Evolutionary conservation across 1,140 invertebrate genomes (phyloP).

Genomic region (Potamilus streckersoni): DNA sequence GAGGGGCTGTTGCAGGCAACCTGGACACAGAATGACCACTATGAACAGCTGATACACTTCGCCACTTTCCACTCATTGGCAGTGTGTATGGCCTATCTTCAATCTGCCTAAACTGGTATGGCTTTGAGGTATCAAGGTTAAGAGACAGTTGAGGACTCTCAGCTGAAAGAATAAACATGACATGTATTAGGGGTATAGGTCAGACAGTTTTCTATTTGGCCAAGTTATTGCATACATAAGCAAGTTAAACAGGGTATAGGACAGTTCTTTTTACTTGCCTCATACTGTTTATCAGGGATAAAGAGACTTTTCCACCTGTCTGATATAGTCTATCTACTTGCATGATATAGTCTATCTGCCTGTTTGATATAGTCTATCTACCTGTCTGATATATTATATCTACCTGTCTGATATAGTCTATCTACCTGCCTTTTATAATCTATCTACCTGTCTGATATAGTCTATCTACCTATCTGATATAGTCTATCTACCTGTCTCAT

Average conservation of each 20-base stretch:
- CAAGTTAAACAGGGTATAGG: background rate
- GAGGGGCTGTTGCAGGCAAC: slow-evolving; percentile 14
- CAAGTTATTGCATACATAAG: background rate
- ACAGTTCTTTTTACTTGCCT: background rate
- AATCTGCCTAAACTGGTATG: slow-evolving; percentile 52
- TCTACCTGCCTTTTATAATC: too few relatives aligned
- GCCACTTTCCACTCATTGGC: slow-evolving; percentile 10
- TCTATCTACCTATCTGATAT: too few relatives aligned
- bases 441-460: too few relatives aligned
- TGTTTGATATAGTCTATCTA: too few relatives aligned
- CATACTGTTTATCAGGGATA: background rate
- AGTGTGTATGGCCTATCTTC: slow-evolving; percentile 47
- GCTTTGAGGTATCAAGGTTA: slow-evolving; percentile 49
- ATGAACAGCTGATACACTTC: background rate
- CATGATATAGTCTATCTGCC: background rate
- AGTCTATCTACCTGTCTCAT: too few relatives aligned
- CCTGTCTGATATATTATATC: too few relatives aligned
- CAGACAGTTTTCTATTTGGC: background rate
- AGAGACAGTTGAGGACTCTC: slow-evolving; percentile 53
- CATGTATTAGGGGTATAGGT: background rate
- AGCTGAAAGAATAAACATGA: slow-evolving; percentile 35
- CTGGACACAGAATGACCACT: slow-evolving; percentile 1
- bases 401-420: too few relatives aligned
- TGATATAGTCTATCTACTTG: background rate
- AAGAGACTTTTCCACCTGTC: background rate